A percentile compares a stretch with the other conserved stretches of the same genome.
phyloP scores from a whole-genome alignment of 2,888 invertebrate species.

The Caenorhabditis angaria region DNA sequence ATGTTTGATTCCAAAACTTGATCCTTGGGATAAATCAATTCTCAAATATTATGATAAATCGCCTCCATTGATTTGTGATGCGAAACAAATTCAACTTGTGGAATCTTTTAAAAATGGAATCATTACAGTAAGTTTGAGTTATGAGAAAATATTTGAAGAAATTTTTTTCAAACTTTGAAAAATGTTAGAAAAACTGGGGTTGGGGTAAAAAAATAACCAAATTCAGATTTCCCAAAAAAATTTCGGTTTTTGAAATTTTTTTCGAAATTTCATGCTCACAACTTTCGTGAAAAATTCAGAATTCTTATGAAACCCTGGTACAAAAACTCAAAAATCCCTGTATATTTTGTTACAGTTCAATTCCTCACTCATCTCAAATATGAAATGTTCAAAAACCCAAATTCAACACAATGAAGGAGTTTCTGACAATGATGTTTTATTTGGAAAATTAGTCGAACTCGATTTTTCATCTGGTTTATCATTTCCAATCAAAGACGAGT shows the following conservation, averaged over 20 bases:
- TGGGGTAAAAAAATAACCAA: too few relatives aligned
- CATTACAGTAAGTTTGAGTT: constrained; percentile 20
- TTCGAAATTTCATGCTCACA: too few relatives aligned
- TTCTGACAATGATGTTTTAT: constrained; percentile 46
- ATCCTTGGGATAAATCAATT: constrained; percentile 62
- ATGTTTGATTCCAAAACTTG: constrained; percentile 50
- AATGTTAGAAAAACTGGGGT: too few relatives aligned
- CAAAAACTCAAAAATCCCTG: too few relatives aligned
- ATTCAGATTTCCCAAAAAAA: too few relatives aligned
- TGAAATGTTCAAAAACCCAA: constrained; percentile 36
- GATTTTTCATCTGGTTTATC: constrained; percentile 19
- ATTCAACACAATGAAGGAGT: constrained; percentile 48
- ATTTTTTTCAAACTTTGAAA: constrained; percentile 7
- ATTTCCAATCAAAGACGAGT: constrained; percentile 28
- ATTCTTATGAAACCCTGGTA: too few relatives aligned
- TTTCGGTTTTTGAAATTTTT: too few relatives aligned
- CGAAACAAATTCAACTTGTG: constrained; percentile 36
- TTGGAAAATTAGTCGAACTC: constrained; percentile 21
- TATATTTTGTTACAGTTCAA: constrained; percentile 43
- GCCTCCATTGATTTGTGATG: constrained; percentile 41
- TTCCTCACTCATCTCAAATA: constrained; percentile 11
- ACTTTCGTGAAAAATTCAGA: too few relatives aligned
- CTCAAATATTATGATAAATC: constrained; percentile 49
- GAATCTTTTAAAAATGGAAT: constrained; percentile 39
- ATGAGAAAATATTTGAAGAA: neutral